Conservation (phyloP, 2,797 vertebrate species). For the Nyctalus aviator region DNA sequence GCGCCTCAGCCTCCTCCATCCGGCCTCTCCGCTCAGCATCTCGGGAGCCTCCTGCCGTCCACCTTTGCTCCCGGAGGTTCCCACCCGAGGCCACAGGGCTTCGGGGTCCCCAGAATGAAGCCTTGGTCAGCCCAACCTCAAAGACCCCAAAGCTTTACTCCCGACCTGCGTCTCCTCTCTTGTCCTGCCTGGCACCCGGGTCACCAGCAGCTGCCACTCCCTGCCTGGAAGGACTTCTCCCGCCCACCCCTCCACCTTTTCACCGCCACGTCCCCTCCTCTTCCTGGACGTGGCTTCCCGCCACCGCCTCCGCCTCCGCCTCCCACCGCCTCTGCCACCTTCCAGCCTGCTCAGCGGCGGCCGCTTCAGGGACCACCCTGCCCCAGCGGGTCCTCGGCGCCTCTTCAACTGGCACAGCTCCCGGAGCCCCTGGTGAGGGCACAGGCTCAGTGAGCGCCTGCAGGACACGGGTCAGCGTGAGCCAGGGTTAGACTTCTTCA, state of each 20-base stretch:
- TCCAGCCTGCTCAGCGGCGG: too few relatives aligned
- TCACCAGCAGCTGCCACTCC: fast-evolving
- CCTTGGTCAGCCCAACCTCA: background rate
- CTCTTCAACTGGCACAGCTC: background rate
- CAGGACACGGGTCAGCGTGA: background rate
- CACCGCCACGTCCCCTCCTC: background rate
- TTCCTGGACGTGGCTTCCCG: background rate
- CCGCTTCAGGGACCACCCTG: background rate
- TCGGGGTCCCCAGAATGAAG: background rate
- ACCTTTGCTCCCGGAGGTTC: background rate
- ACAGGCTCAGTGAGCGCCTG: background rate
- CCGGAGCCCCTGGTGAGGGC: background rate
- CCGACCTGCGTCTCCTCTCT: background rate
- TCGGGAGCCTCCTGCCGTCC: background rate
- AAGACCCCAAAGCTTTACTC: background rate
- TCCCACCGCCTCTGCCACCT: too few relatives aligned
- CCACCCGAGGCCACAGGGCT: background rate
- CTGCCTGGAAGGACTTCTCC: background rate
- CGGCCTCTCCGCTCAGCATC: background rate
- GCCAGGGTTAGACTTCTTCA: background rate
- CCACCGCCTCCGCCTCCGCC: background rate
- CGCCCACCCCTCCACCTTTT: background rate
- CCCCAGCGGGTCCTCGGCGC: background rate
- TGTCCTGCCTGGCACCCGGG: background rate
- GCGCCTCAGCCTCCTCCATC: background rate